A percentile compares a stretch with the other conserved stretches of the same genome.
Conservation (phyloP, 2,113 vertebrate species). For the Alces alces region DNA sequence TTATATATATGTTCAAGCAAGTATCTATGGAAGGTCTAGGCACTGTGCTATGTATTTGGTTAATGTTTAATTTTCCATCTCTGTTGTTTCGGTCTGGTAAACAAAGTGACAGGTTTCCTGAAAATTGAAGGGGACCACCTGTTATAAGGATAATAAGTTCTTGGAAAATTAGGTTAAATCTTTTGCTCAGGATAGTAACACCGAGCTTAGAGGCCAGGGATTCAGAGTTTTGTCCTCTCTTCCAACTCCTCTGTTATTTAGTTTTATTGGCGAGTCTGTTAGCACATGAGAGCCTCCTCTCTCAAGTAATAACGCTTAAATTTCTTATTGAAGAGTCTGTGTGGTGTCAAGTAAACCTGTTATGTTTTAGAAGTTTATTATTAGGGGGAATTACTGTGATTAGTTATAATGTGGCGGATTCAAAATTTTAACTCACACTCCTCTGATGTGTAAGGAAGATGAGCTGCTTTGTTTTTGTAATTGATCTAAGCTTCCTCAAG, state of each 20-base stretch:
- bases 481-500: not conserved
- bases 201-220: not conserved
- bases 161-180: not conserved
- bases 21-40: not conserved
- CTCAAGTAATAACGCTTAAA: not conserved
- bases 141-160: not conserved
- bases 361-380: not conserved
- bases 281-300: not conserved
- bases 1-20: not conserved
- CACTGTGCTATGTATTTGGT: not conserved
- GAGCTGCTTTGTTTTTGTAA: not conserved
- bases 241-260: not conserved
- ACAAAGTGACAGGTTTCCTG: not conserved
- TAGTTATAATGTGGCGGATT: not conserved
- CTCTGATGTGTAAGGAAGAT: not conserved
- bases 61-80: not conserved
- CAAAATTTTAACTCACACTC: not conserved
- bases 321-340: conserved; percentile 10
- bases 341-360: not conserved
- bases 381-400: not conserved
- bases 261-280: not conserved
- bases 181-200: not conserved
- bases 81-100: not conserved
- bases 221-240: not conserved
- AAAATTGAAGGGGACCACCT: not conserved